These are phyloP conservation scores for Dendrocincla tyrannina DNA, from an alignment of 2,797 vertebrate species.

Conservation along the genomic window DNA sequence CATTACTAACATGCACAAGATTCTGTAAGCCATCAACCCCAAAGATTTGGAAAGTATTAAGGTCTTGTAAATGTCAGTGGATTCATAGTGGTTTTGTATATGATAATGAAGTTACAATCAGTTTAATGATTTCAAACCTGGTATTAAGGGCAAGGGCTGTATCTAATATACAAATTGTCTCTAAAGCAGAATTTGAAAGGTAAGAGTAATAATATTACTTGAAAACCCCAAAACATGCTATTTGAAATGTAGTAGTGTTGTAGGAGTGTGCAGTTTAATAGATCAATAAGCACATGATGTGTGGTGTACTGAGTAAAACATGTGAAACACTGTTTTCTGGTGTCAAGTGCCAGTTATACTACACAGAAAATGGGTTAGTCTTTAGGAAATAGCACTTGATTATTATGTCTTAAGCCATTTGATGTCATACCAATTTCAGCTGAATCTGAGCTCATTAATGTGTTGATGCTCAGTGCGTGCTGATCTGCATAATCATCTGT, in stretches of 20 bases:
- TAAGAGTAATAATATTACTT: background rate
- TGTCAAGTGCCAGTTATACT: background rate
- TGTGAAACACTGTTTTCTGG: background rate
- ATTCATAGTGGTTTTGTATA: background rate
- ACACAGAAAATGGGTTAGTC: background rate
- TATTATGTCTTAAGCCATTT: background rate
- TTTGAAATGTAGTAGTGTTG: background rate
- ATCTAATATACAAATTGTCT: background rate
- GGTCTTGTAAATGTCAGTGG: background rate
- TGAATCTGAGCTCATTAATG: background rate
- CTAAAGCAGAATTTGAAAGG: background rate
- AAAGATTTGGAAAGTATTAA: background rate
- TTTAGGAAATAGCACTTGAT: background rate
- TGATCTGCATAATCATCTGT: background rate
- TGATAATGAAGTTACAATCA: background rate
- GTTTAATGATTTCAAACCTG: background rate
- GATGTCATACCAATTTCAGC: background rate
- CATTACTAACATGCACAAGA: background rate
- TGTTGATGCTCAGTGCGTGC: background rate
- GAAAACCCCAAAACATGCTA: background rate
- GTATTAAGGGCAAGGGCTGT: background rate
- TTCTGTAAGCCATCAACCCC: background rate
- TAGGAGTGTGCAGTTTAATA: background rate
- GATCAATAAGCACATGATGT: background rate
- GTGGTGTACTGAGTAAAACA: background rate